phyloP scores from a whole-genome alignment of 2,888 invertebrate genomes.

The Carabus problematicus region DNA sequence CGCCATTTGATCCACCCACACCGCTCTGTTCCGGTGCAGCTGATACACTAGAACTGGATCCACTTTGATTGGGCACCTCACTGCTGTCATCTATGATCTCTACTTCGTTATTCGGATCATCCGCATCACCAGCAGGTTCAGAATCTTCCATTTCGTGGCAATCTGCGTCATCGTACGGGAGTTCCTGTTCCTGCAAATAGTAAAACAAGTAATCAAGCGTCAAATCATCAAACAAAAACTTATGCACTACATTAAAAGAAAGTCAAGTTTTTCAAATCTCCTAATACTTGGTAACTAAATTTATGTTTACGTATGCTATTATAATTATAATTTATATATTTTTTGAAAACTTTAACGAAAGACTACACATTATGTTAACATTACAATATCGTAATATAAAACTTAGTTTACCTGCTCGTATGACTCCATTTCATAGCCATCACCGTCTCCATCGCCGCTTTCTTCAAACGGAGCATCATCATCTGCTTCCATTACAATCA shows the following conservation, averaged over 20 bases:
- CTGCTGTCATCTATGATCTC: conserved; percentile 70
- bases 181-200: conserved; percentile 59
- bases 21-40: conserved; percentile 43
- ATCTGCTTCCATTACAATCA: conserved; percentile 66
- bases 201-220: too few relatives aligned
- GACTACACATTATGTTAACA: background rate
- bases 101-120: conserved; percentile 69
- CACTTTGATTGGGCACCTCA: conserved; percentile 69
- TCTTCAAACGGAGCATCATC: conserved; percentile 61
- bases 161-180: conserved; percentile 64
- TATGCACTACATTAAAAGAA: background rate
- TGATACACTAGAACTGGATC: conserved; percentile 29
- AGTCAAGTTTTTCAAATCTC: background rate
- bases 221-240: background rate
- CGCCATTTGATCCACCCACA: conserved; percentile 62
- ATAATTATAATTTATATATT: too few relatives aligned
- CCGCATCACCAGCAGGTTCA: conserved; percentile 58
- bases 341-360: background rate
- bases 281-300: too few relatives aligned
- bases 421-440: conserved; percentile 65
- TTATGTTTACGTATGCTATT: too few relatives aligned
- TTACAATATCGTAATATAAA: background rate
- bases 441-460: conserved; percentile 63
- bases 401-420: conserved; percentile 41
- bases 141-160: conserved; percentile 61